Evolutionary conservation across 1,140 invertebrate species (phyloP), one percentile per base, ranked within the genome.

Genomic region (Pseudomyrmex sp.): DNA sequence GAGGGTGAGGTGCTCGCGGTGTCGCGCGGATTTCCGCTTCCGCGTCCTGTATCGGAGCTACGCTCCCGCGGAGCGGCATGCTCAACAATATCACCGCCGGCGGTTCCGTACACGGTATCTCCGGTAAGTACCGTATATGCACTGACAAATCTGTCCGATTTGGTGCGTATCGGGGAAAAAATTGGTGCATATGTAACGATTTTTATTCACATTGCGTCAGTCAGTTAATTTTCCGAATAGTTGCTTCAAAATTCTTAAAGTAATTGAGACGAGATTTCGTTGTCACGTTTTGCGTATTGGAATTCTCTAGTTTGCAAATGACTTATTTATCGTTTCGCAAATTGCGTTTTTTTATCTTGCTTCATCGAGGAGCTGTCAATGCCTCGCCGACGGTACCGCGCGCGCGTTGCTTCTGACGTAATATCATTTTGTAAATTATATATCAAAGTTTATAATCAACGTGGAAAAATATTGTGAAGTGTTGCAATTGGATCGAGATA

Each of bases 21-120:
- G 74, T 88, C 73, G 61, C 87, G 87, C 73, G 80, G 84, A 83
- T 89, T 88, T 84, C 75, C 58, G 56, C 63, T 80, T 76, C 61
- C 87, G 70, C 74, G 87, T 65, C 72, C 65, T 88, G 90, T 92
- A 90, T 89, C 85, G 91, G 93, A 92, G 92, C 91, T 91, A 91
- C 91, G 92, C 91, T 91, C 91, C 93, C 89, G 90, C 90, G 87
- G 91, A 84, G 90, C 93, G 94, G 93, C 90, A 94, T 94, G 94
- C 93, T 94, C 92, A 94, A 94, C 91, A 94, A 94, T 88, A 94
- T 94, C 90, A 93, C 94, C 88, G 92, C 91, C 90, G 93, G 92
- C 89, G 92, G 93, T 90, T 94, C 93, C 90, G 88, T 94, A 89
- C 94, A 94, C 88, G 93, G 92, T 89, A 93, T 94, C 83, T 88